Evolutionary conservation across 2,888 invertebrate species (phyloP), one percentile per base, ranked within the genome.

Genomic region (Drosophila basisetae): DNA sequence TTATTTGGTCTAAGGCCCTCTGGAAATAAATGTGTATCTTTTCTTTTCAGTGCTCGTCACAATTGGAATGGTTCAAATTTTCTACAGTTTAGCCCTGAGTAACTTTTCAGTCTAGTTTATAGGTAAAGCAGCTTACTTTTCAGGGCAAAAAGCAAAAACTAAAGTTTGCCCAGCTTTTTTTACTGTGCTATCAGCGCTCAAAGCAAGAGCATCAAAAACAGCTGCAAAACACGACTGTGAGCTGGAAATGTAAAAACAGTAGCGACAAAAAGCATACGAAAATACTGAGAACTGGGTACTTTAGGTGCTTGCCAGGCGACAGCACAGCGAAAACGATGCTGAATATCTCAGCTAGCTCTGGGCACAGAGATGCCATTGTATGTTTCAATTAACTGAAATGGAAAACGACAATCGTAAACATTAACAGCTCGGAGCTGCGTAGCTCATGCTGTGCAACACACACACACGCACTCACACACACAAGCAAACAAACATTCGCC

Each of bases 301-400:
- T 73, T 62, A 31, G 54, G 64, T 50, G 39, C 50, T 70, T 60
- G 64, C 22, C 50, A 53, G 47, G 56, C 65, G 64, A 50, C 43
- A 56, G 59, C 33, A 52, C 59, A 39, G 43, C 58, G 53, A 49
- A 58, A 70, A n/a, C 6, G 52, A 52, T 65, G 52, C 39, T 31
- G 49, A 47, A 47, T 54, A 73, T 68, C 56, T 71, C n/a, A 35
- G 53, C 53, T 28, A 50, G 37, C 31, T 62, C 41, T 18, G 66
- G 50, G 28, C 39, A 33, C 39, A 41, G 58, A 43, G 61, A 58
- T 68, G 55, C 59, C 52, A 61, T 67, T 58, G 66, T 69, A 39
- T 67, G 61, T 85, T 85, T 85, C 89, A 85, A 85, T 85, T 85
- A 85, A 85, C 83, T 82, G 74, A 76, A 85, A 85, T 85, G 85